Percentiles rank a stretch among this genome's conserved stretches.
phyloP scores from a whole-genome alignment of 2,888 invertebrate species.

The Dexiosoma caninum region DNA sequence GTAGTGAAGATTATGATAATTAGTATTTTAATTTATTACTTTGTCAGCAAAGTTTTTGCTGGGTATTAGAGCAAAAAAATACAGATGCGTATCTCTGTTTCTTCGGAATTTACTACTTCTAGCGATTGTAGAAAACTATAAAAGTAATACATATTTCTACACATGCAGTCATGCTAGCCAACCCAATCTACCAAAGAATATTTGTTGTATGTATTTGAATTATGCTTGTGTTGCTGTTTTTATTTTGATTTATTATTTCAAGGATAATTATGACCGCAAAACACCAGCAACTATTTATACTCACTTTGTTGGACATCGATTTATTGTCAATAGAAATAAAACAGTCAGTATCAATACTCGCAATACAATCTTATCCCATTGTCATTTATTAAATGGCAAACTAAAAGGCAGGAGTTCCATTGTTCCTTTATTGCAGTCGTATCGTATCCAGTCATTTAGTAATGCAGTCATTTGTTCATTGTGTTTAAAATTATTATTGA shows the following conservation, averaged over 20 bases:
- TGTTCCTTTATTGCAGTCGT: constrained; percentile 23
- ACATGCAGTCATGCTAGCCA: too few species aligned
- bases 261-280: constrained; percentile 56
- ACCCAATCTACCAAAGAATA: neutral
- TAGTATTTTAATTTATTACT: too few species aligned
- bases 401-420: constrained; percentile 4
- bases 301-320: constrained; percentile 29
- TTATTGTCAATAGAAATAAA: constrained; percentile 44
- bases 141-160: too few species aligned
- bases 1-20: too few species aligned
- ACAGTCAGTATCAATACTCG: constrained; percentile 2
- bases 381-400: constrained; percentile 39
- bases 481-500: constrained; percentile 46
- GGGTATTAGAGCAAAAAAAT: too few species aligned
- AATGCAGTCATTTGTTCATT: constrained; percentile 36
- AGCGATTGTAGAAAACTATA: too few species aligned
- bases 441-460: constrained; percentile 1
- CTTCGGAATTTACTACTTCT: too few species aligned
- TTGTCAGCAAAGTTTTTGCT: too few species aligned
- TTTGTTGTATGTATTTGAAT: neutral
- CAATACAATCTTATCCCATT: constrained; percentile 8
- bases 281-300: constrained; percentile 38
- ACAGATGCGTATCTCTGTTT: too few species aligned
- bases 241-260: constrained; percentile 57
- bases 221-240: constrained; percentile 35